Conservation (phyloP, 2,113 vertebrate species). For the Lonchura striata region DNA sequence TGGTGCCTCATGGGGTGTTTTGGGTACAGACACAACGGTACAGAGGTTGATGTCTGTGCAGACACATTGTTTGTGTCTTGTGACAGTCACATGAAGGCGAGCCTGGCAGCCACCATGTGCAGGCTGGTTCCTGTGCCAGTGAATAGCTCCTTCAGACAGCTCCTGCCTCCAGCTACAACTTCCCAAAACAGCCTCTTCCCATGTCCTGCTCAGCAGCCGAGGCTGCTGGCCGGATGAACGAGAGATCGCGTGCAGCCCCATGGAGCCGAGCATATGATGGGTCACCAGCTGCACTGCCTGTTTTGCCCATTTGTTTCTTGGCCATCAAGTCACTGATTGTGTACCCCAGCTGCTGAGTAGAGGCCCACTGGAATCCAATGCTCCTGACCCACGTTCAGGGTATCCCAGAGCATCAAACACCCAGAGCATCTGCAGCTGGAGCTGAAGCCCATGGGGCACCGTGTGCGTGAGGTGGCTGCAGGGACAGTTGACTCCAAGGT, state of each 20-base stretch:
- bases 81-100: not conserved
- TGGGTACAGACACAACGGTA: not conserved
- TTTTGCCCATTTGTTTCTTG: not conserved
- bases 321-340: not conserved
- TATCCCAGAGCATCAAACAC: not conserved
- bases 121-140: not conserved
- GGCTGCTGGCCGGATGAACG: not conserved
- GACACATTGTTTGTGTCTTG: not conserved
- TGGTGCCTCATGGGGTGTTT: not conserved
- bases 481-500: not conserved
- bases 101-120: rapidly evolving
- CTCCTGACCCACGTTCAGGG: not conserved
- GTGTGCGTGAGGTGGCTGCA: not conserved
- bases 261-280: not conserved
- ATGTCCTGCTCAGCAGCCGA: not conserved
- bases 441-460: not conserved
- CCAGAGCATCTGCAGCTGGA: not conserved
- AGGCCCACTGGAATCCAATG: not conserved
- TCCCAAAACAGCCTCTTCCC: not conserved
- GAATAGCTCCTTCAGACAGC: not conserved
- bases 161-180: not conserved
- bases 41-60: not conserved
- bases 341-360: not conserved
- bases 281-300: not conserved
- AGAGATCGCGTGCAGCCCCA: rapidly evolving